Conservation (phyloP, 1,140 invertebrate species). For the Phymastichus coffea region DNA sequence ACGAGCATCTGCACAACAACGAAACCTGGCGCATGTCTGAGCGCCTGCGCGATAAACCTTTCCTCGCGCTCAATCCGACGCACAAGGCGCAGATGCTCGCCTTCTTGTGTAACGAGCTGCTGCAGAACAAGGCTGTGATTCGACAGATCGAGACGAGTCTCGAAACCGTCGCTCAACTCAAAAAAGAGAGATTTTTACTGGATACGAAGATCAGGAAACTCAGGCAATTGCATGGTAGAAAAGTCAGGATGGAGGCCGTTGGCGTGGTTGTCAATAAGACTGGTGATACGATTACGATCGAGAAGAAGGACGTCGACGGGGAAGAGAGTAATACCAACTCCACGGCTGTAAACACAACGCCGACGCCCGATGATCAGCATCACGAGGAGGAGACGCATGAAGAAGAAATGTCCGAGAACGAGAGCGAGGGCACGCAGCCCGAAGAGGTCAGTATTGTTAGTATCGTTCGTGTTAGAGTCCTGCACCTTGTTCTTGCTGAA, state of each 20-base stretch:
- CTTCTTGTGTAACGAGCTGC: slow-evolving; percentile 90
- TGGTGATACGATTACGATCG: slow-evolving; percentile 52
- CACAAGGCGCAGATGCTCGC: slow-evolving; percentile 85
- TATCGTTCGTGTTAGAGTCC: too few relatives aligned
- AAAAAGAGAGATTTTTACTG: slow-evolving; percentile 77
- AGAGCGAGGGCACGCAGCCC: slow-evolving; percentile 81
- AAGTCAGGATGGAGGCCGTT: slow-evolving; percentile 70
- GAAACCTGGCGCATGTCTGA: slow-evolving; percentile 75
- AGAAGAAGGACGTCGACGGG: slow-evolving; percentile 52
- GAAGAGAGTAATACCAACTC: slow-evolving; percentile 43
- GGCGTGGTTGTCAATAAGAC: slow-evolving; percentile 57
- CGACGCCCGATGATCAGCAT: slow-evolving; percentile 33
- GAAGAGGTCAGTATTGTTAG: slow-evolving; percentile 70
- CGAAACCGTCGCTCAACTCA: slow-evolving; percentile 72
- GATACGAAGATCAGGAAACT: slow-evolving; percentile 87
- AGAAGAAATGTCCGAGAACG: slow-evolving; percentile 73
- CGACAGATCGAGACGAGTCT: slow-evolving; percentile 76
- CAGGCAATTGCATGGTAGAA: slow-evolving; percentile 72
- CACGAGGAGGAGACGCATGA: slow-evolving; percentile 59
- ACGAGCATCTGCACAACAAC: slow-evolving; percentile 73
- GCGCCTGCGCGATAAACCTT: slow-evolving; percentile 76
- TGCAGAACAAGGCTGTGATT: slow-evolving; percentile 87
- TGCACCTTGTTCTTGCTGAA: too few relatives aligned
- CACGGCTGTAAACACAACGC: slow-evolving; percentile 11
- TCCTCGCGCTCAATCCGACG: slow-evolving; percentile 81